Conservation (phyloP, 2,888 invertebrate species). For the Pseudococcus viburni region DNA sequence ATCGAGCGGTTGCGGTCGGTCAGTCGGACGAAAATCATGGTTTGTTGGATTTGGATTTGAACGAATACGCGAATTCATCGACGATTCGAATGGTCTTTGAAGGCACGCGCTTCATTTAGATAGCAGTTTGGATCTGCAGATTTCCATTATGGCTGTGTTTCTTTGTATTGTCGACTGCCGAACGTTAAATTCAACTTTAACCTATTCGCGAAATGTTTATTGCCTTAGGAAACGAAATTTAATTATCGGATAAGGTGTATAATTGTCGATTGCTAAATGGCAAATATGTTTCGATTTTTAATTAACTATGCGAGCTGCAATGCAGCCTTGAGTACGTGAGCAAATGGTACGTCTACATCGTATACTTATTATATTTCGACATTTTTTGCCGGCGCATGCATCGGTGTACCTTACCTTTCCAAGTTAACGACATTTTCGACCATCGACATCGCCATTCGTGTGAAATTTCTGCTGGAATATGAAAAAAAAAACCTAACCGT, state of each 20-base stretch:
- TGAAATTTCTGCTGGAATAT: background rate
- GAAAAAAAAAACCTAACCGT: background rate
- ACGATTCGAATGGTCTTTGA: background rate
- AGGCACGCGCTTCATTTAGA: background rate
- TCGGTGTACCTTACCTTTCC: background rate
- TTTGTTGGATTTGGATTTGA: constrained; percentile 7
- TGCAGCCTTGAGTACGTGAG: constrained; percentile 14
- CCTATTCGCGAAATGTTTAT: constrained; percentile 21
- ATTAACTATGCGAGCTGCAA: background rate
- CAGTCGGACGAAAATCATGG: background rate
- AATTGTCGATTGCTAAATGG: constrained; percentile 38
- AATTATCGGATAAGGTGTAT: constrained; percentile 21
- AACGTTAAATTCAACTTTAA: constrained; percentile 22
- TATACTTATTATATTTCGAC: constrained; percentile 1
- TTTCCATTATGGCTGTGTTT: background rate
- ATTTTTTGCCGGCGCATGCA: background rate
- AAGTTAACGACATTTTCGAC: constrained; percentile 30
- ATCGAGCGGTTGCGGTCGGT: constrained; percentile 37
- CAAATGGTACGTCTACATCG: background rate
- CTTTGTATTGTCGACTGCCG: background rate
- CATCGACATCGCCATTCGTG: constrained; percentile 4
- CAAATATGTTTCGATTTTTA: constrained; percentile 26
- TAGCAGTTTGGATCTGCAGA: background rate
- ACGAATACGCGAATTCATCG: background rate
- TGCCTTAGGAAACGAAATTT: constrained; percentile 40